Conservation (phyloP, 2,113 vertebrate species). For the Neogale vison region DNA sequence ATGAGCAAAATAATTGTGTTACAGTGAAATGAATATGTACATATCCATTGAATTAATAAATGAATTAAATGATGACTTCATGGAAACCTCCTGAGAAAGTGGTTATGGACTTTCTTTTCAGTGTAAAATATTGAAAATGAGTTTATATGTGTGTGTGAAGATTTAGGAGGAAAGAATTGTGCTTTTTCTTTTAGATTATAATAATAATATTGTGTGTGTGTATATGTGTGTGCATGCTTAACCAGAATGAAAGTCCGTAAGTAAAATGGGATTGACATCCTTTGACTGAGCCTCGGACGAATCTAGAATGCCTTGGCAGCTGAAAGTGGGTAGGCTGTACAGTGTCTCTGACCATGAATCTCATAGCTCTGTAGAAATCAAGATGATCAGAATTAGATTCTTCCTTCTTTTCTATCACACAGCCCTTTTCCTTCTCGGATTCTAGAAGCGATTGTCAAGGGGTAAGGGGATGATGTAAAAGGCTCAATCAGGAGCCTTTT, state of each 20-base stretch:
- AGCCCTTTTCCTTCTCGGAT: background rate
- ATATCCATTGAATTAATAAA: constrained; percentile 56
- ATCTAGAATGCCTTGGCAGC: background rate
- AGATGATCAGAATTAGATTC: background rate
- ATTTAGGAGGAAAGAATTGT: constrained; percentile 16
- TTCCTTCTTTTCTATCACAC: background rate
- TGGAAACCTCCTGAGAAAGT: constrained; percentile 33
- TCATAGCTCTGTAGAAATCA: background rate
- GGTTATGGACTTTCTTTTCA: background rate
- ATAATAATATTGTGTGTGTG: background rate
- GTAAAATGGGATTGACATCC: background rate
- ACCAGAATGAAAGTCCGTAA: background rate
- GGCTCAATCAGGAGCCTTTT: background rate
- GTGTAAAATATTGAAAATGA: background rate
- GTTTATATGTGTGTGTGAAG: background rate
- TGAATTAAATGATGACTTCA: constrained; percentile 47
- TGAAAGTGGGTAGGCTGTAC: background rate
- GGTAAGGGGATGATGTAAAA: background rate
- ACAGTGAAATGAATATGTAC: constrained; percentile 46
- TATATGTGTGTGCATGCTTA: background rate
- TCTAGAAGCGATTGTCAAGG: background rate
- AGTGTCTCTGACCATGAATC: background rate
- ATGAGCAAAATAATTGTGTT: constrained; percentile 70
- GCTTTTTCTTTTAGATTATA: background rate
- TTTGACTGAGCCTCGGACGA: background rate